Evolutionary conservation across 1,140 invertebrate species (phyloP).

Genomic region (Aphaenogaster floridana): DNA sequence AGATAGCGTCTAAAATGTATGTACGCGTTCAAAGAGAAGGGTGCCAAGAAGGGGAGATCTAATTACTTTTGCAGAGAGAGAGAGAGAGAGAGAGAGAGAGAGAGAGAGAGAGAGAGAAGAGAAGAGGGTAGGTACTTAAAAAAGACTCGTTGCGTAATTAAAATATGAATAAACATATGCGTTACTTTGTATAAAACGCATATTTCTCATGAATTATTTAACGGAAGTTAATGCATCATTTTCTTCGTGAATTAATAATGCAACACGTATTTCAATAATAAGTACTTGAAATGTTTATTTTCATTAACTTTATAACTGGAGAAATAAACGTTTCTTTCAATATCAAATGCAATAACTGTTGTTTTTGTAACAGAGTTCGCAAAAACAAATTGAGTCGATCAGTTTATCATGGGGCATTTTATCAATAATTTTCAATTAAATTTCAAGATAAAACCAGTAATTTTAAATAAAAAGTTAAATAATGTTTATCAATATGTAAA

Average conservation of each 20-base stretch:
- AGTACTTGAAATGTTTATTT: conserved; percentile 23
- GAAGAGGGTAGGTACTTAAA: neutral
- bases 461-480: neutral
- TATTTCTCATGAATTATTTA: conserved; percentile 45
- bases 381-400: conserved; percentile 28
- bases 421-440: conserved; percentile 17
- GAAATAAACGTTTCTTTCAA: conserved; percentile 24
- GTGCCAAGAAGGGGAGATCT: conserved; percentile 10
- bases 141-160: conserved; percentile 47
- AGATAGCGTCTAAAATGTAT: neutral
- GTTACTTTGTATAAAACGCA: conserved; percentile 18
- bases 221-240: conserved; percentile 4
- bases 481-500: neutral
- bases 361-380: conserved; percentile 13
- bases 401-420: neutral
- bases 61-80: conserved; percentile 38
- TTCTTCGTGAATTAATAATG: conserved; percentile 47
- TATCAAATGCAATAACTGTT: conserved; percentile 1
- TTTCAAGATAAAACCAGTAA: conserved; percentile 20
- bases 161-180: conserved; percentile 53
- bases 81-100: neutral
- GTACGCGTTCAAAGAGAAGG: conserved; percentile 29
- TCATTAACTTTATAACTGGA: conserved; percentile 3
- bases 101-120: neutral
- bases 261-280: neutral